Percentiles rank a stretch among this genome's conserved stretches.
phyloP scores from a whole-genome alignment of 2,888 invertebrate species.

The Iphiclides podalirius region DNA sequence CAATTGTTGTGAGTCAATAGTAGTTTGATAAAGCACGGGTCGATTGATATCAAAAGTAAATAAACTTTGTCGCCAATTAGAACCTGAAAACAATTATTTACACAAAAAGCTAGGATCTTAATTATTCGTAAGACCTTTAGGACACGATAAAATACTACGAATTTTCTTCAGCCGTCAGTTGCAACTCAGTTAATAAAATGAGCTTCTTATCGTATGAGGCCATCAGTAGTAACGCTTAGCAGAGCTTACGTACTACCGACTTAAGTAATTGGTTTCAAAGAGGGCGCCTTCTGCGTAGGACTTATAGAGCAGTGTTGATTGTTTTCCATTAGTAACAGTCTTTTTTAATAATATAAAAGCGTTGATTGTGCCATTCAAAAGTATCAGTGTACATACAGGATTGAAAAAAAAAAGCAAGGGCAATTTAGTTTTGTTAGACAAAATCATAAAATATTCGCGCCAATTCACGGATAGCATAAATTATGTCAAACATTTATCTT shows the following conservation, averaged over 20 bases:
- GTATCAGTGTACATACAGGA: not conserved
- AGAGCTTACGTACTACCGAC: slow-evolving; percentile 20
- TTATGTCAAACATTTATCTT: no score
- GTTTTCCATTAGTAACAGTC: slow-evolving; percentile 14
- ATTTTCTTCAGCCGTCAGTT: slow-evolving; percentile 7
- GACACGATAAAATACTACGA: not conserved
- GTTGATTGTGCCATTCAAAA: slow-evolving; percentile 1
- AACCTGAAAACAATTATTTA: no score
- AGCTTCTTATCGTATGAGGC: slow-evolving; percentile 21
- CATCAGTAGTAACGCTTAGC: slow-evolving; percentile 23
- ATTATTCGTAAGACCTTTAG: no score
- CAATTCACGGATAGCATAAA: no score
- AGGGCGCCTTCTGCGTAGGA: slow-evolving; percentile 15
- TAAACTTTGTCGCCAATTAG: no score
- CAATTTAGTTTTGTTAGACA: no score
- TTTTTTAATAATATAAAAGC: slow-evolving; percentile 17
- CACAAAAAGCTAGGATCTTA: no score
- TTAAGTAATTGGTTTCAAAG: slow-evolving; percentile 24
- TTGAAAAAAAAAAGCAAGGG: no score
- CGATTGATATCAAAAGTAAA: no score
- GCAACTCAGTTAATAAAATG: slow-evolving; percentile 18
- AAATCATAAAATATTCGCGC: no score
- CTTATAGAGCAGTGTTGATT: slow-evolving; percentile 15
- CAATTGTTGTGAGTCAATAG: no score
- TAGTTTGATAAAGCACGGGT: no score